These are phyloP conservation scores for Cylloceria caligata DNA, from an alignment of 2,888 invertebrate species.

Conservation along the genomic window DNA sequence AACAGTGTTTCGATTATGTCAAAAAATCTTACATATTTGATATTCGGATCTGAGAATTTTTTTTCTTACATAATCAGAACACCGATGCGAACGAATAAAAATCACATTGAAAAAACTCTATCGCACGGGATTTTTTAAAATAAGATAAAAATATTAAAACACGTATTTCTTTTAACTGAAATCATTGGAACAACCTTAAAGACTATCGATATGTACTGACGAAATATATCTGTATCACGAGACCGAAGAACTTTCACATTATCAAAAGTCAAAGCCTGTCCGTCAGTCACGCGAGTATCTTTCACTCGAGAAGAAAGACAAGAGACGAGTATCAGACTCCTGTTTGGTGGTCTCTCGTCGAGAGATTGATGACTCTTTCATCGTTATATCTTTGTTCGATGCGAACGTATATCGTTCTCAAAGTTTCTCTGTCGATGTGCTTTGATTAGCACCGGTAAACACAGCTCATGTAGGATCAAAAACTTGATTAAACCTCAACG, in stretches of 20 bases:
- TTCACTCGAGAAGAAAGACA: slow-evolving; percentile 22
- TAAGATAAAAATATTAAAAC: too few species aligned
- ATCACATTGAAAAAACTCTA: too few species aligned
- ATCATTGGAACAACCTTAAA: neutral
- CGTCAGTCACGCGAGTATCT: slow-evolving; percentile 14
- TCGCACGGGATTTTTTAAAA: too few species aligned
- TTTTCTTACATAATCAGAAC: too few species aligned
- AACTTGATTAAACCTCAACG: neutral
- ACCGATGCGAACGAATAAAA: too few species aligned
- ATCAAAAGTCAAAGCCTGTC: slow-evolving; percentile 30
- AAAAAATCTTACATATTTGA: too few species aligned
- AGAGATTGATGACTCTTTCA: slow-evolving; percentile 52
- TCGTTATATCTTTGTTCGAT: slow-evolving; percentile 18
- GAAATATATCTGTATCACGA: slow-evolving; percentile 43
- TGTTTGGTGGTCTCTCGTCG: slow-evolving; percentile 46
- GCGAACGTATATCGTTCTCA: slow-evolving; percentile 27
- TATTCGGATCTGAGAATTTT: too few species aligned
- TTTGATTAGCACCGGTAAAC: slow-evolving; percentile 20
- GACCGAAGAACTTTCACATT: slow-evolving; percentile 42
- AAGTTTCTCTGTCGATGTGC: slow-evolving; percentile 10
- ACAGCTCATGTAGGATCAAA: neutral
- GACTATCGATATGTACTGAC: slow-evolving; percentile 10
- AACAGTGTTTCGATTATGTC: too few species aligned
- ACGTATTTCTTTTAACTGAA: too few species aligned
- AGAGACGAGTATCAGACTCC: slow-evolving; percentile 32